Evolutionary conservation across 1,140 invertebrate species (phyloP), one percentile per base, ranked within the genome.

Genomic region (Lepidurus arcticus): DNA sequence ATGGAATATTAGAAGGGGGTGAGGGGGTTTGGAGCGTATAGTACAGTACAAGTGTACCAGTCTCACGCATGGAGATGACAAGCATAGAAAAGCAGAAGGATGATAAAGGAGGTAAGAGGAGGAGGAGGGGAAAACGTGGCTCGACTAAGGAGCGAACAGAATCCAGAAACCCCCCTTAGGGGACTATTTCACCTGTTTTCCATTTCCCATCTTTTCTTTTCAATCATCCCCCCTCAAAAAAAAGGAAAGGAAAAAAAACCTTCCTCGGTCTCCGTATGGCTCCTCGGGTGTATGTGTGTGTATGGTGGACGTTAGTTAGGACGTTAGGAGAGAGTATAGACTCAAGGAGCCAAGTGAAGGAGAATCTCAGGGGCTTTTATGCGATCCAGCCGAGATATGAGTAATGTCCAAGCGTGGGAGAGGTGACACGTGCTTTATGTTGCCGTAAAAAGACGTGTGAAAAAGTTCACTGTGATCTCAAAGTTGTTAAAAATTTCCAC

Each of bases 161-260:
- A 65, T 21, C 2, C 16, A 13, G 16, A 21, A 65, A 65, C 53
- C 53, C 21, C 53, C 53, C 53, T 21, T 65, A 65, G 21, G 53
- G 45, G 53, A 7, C 53, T 65, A 21, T 65, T 34, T 65, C 53
- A 65, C 53, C 53, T 65, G 53, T 65, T 65, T 65, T 65, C 21
- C n/a, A 16, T 9, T 9, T 65, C 21, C 53, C 53, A 65, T 65
- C 53, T 65, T 65, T 21, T 21, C 53, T 65, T 65, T 16, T 65
- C 16, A 5, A 21, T 13, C 16, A 21, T 13, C 53, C 21, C 21
- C 21, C 21, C 21, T 65, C 21, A 21, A 21, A 21, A 16, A 21
- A 1, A 65, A 47, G 6, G 45, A 47, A 16, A 47, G 4, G 13
- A n/a, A 65, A 65, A 65, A 21, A 65, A 65, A 65, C 0, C 8